Evolutionary conservation across 1,140 invertebrate species (phyloP), one percentile per base, ranked within the genome.

Genomic region (Drosophila ercepeae): DNA sequence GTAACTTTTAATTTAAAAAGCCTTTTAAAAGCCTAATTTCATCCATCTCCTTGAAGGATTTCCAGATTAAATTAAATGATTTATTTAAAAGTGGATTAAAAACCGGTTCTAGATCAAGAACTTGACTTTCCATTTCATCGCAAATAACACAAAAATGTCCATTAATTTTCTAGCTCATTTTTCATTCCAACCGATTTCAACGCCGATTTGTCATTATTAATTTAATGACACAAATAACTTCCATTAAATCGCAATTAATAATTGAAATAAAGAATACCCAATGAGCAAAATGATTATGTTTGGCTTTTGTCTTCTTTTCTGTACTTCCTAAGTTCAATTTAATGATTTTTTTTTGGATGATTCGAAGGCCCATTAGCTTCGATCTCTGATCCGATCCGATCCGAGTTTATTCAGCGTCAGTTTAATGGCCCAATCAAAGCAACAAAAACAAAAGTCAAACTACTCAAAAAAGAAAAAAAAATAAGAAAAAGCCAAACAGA

Each of bases 371-470:
- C 39, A 42, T 19, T 42, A 63, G 39, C 25, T 14, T 0, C 29
- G 60, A 64, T 27, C 32, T 50, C 14, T 16, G 13, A 32, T 32
- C 4, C 11, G 25, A 21, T 50, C 14, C 21, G 13, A 32, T 32
- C 4, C 11, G 25, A 21, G 46, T 75, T 75, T 68, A 84, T 86
- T 67, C 67, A 79, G 81, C 76, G 81, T 86, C 72, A 84, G 72
- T 86, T 84, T 84, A 86, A 72, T 73, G 69, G 36, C 58, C 69
- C 55, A 53, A 72, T 53, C 48, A 58, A 58, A 69, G 9, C 44
- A 14, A 51, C 27, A 46, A 50, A 59, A 71, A 48, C 4, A 13
- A n/a, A 14, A 7, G 29, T 8, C 8, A 6, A 42, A 4, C 18
- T 2, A 16, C 14, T 21, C 21, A 11, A 39, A 13, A 21, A 54